Evolutionary conservation across 2,113 vertebrate genomes (phyloP), one percentile per base, ranked within the genome.

Genomic region (Chrysochloris asiatica): DNA sequence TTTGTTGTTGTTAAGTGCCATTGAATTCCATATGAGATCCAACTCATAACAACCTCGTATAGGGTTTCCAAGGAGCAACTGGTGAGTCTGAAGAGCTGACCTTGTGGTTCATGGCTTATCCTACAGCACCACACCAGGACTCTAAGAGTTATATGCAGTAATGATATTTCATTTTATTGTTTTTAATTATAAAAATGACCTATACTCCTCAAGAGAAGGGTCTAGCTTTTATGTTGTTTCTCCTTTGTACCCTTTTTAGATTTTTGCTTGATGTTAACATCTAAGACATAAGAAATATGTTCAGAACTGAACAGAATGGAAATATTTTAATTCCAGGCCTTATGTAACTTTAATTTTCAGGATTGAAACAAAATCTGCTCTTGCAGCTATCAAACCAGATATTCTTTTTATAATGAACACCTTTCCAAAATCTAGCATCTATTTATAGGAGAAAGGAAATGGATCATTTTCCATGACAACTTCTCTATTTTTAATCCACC

Each of bases 331-430:
- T 93, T 86, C 16, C 33, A 73, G 14, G 19, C 43, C 78, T 93
- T 90, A 85, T 33, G 8, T 93, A 93, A 83, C 71, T 95, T 89
- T 94, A 90, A 86, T 84, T 90, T 93, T 90, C 80, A 94, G 71
- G 95, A 90, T 63, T 88, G 38, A 97, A 95, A 73, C 43, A 90
- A 93, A 94, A 93, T 86, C 59, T 94, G 59, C 88, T 90, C 90
- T 76, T 71, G 50, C 52, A 69, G 61, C 41, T 89, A 94, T 77
- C 22, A 84, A 94, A 95, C 90, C 38, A 3, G 72, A 45, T 30
- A 54, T n/a, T 93, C 2, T 12, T 50, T 91, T 96, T 93, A 93
- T 95, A 91, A 95, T 59, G 92, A 90, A 91, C 61, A 95, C 10
- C 4, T 73, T 48, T 89, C 30, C 14, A 79, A 85, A 96, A 52